Evolutionary conservation across 2,888 invertebrate species (phyloP).

Genomic region (Heliconius ethilla): DNA sequence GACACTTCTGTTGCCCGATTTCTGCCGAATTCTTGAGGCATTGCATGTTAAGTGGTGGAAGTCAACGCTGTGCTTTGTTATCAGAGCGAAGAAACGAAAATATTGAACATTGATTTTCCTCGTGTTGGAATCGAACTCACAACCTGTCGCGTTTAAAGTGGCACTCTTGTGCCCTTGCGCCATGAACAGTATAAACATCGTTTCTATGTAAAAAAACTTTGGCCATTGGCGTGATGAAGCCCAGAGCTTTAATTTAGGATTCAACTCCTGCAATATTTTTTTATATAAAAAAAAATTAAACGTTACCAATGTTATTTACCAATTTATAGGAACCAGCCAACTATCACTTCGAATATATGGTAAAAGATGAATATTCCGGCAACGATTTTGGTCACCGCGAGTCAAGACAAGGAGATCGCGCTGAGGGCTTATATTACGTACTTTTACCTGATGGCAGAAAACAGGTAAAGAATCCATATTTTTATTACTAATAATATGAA

Average conservation of each 20-base stretch:
- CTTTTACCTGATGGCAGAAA: conserved; percentile 86
- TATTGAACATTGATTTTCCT: neutral
- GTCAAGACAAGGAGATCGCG: conserved; percentile 83
- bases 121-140: too few relatives aligned
- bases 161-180: too few relatives aligned
- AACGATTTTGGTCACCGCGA: conserved; percentile 86
- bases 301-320: too few relatives aligned
- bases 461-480: conserved; percentile 65
- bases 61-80: neutral
- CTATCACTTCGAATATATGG: conserved; percentile 86
- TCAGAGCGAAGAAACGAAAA: neutral
- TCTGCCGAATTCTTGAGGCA: too few relatives aligned
- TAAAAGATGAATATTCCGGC: conserved; percentile 84
- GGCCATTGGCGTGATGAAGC: too few relatives aligned
- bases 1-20: neutral
- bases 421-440: conserved; percentile 85
- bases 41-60: neutral
- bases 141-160: too few relatives aligned
- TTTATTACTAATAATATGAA: too few relatives aligned
- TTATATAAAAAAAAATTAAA: too few relatives aligned
- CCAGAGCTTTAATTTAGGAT: too few relatives aligned
- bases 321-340: conserved; percentile 83
- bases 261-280: too few relatives aligned
- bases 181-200: too few relatives aligned
- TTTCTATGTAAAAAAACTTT: too few relatives aligned